A percentile compares a stretch with the other conserved stretches of the same genome.
These are phyloP conservation scores for Anguilla anguilla DNA, from an alignment of 2,797 vertebrate species.

Conservation along the genomic window DNA sequence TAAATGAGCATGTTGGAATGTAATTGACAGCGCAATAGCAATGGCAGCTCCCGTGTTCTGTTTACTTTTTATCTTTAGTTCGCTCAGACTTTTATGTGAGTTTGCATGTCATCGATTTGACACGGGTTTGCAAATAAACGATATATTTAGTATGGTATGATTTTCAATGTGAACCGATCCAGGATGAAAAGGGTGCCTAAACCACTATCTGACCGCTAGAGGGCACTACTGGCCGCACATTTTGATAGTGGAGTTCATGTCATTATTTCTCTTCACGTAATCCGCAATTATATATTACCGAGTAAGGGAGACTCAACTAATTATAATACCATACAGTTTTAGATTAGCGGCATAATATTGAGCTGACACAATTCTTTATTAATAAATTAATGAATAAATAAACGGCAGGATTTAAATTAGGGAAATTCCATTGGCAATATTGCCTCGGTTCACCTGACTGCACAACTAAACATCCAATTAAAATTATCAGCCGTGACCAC, in stretches of 20 bases:
- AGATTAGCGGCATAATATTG: slow-evolving; percentile 42
- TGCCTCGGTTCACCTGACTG: slow-evolving; percentile 55
- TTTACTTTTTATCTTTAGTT: background rate
- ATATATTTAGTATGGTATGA: background rate
- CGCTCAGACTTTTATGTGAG: background rate
- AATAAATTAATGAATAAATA: slow-evolving; percentile 55
- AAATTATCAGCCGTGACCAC: slow-evolving; percentile 55
- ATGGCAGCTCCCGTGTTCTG: background rate
- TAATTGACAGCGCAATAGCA: background rate
- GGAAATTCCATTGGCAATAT: slow-evolving; percentile 59
- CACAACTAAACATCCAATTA: slow-evolving; percentile 65
- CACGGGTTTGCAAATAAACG: background rate
- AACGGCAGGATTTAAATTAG: slow-evolving; percentile 53
- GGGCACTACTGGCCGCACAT: slow-evolving; percentile 31
- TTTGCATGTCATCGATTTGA: background rate
- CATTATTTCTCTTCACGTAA: slow-evolving; percentile 36
- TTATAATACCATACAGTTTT: slow-evolving; percentile 41
- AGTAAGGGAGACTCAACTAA: slow-evolving; percentile 37
- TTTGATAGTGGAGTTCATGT: slow-evolving; percentile 22
- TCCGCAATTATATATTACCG: slow-evolving; percentile 46
- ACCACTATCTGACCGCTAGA: slow-evolving; percentile 20
- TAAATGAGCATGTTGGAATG: background rate
- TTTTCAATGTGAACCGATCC: background rate
- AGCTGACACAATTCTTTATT: slow-evolving; percentile 47
- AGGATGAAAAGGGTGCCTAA: background rate